Evolutionary conservation across 2,113 vertebrate genomes (phyloP), one percentile per base, ranked within the genome.

Genomic region (Etheostoma cragini): DNA sequence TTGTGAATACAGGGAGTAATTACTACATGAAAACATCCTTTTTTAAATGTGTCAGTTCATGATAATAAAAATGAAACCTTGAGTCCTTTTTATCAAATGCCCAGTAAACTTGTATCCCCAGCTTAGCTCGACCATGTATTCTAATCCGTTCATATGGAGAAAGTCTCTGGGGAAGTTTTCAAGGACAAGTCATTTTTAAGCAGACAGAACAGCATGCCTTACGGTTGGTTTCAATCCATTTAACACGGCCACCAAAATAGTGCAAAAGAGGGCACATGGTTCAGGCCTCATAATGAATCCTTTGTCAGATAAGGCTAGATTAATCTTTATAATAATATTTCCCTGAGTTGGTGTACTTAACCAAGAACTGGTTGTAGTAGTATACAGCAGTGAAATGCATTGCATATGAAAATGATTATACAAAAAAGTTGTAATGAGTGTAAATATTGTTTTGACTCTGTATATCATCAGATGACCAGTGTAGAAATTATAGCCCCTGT

Each of bases 111-210:
- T 77, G 66, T 73, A 88, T 89, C 78, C 74, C 52, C 14, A 75
- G 60, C 69, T 87, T 84, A 84, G 80, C 60, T 42, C 33, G 11
- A 66, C 57, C 57, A 75, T 91, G 91, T 88, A 76, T 87, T 80
- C 81, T 91, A 89, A 90, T 91, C 84, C 38, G 5, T 84, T 91
- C 77, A 79, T 81, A 81, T 72, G 46, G 52, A 62, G 45, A 63
- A 82, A 75, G 63, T 82, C 79, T 82, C 69, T 4, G 2, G 76
- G 75, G 83, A 83, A 8, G 30, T 83, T 83, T 84, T 90, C 84
- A 89, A 86, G 89, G 87, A 76, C 80, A 80, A 83, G 83, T 87
- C 65, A 21, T 87, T 89, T 80, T 87, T 75, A 89, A 81, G 57
- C 62, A 61, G 76, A 66, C 21, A 30, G 50, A 71, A 72, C 57